Evolutionary conservation across 2,888 invertebrate species (phyloP).

Genomic region (Mactromeris polynyma): DNA sequence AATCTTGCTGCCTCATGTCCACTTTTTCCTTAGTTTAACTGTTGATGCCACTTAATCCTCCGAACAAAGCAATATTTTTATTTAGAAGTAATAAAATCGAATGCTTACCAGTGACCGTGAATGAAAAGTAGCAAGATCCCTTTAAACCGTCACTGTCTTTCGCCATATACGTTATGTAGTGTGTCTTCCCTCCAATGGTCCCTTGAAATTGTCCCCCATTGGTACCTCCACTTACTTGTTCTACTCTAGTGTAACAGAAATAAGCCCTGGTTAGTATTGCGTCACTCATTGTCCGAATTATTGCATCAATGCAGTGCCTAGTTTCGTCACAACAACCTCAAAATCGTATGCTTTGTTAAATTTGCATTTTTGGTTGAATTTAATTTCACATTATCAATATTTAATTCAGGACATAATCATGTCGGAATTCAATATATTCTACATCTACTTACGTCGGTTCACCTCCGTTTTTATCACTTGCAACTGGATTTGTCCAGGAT

Average conservation of each 20-base stretch:
- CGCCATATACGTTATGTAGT: conserved; percentile 31
- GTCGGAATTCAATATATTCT: background rate
- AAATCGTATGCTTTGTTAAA: no score
- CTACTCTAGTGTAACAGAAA: background rate
- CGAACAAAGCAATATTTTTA: no score
- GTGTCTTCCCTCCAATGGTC: background rate
- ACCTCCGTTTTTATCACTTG: conserved; percentile 25
- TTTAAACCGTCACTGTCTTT: conserved; percentile 17
- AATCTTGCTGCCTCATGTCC: background rate
- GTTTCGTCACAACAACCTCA: no score
- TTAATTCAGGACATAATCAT: no score
- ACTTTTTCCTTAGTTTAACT: background rate
- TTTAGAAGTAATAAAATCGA: no score
- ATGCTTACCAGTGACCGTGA: conserved; percentile 34
- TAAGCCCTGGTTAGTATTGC: no score
- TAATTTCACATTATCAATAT: no score
- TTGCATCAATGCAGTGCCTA: no score
- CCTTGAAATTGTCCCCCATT: conserved; percentile 40
- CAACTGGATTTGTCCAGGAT: conserved; percentile 12
- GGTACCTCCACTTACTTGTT: background rate
- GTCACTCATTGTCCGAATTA: no score
- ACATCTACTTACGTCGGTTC: conserved; percentile 7
- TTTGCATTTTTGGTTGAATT: no score
- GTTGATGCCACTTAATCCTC: no score
- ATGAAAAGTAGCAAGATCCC: conserved; percentile 31